A percentile compares a stretch with the other conserved stretches of the same genome.
Evolutionary conservation across 2,888 invertebrate species (phyloP).

Genomic region (Pycnomerus fuliginosus): DNA sequence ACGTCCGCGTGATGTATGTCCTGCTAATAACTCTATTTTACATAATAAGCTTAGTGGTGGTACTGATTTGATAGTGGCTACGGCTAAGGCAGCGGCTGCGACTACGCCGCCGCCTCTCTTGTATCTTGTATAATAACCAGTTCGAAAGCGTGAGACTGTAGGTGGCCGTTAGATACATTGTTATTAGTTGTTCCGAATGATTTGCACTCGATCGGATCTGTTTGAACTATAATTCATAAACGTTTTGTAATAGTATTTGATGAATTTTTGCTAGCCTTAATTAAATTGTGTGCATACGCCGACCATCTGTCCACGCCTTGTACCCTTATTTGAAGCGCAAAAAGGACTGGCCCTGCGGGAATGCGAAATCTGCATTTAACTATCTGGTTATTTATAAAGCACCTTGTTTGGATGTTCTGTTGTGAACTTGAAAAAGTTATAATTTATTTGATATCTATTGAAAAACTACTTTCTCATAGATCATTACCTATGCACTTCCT

Average conservation of each 20-base stretch:
- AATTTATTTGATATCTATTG: no score
- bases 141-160: conserved; percentile 46
- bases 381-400: no score
- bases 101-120: conserved; percentile 34
- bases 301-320: background rate
- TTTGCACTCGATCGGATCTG: conserved; percentile 36
- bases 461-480: no score
- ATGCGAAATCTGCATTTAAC: no score
- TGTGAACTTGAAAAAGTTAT: no score
- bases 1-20: conserved; percentile 40
- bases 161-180: conserved; percentile 45
- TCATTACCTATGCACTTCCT: no score
- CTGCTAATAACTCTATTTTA: conserved; percentile 42
- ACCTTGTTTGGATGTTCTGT: no score
- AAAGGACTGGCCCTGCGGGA: no score
- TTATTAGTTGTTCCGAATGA: conserved; percentile 42
- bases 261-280: conserved; percentile 10
- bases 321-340: background rate
- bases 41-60: conserved; percentile 30
- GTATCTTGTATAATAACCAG: conserved; percentile 36
- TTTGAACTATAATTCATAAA: conserved; percentile 32
- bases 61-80: no score
- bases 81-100: no score
- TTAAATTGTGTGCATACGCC: conserved; percentile 7
- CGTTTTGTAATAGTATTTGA: conserved; percentile 21